phyloP scores from a whole-genome alignment of 2,113 vertebrate species.

The Dromas ardeola region DNA sequence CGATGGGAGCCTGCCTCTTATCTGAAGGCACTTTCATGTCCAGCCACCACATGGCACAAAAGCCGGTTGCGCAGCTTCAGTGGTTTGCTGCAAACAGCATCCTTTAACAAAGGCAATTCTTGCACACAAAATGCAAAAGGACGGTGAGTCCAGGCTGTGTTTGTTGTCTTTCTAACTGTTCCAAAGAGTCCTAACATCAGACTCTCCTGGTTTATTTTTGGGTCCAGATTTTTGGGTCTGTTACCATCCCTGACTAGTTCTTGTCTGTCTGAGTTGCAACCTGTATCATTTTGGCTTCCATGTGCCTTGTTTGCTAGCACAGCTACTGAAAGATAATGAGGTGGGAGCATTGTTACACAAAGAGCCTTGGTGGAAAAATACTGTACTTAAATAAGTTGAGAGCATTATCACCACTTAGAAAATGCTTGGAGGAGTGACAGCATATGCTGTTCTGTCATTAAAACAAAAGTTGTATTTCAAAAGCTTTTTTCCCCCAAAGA shows the following conservation, averaged over 20 bases:
- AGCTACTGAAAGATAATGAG: not conserved
- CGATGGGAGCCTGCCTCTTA: not conserved
- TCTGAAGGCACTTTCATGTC: not conserved
- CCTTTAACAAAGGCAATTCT: not conserved
- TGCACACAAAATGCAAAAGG: not conserved
- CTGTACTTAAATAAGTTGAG: slow-evolving; percentile 22
- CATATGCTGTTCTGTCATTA: slow-evolving; percentile 45
- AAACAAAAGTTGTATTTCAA: slow-evolving; percentile 53
- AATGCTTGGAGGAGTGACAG: slow-evolving; percentile 31
- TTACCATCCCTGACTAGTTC: not conserved
- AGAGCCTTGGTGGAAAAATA: slow-evolving; percentile 45
- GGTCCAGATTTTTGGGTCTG: not conserved
- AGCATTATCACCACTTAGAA: slow-evolving; percentile 33
- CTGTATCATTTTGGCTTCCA: not conserved
- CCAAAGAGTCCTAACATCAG: not conserved
- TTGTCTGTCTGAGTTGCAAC: not conserved
- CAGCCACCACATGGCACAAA: not conserved
- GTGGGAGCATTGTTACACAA: not conserved
- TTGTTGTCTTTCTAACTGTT: not conserved
- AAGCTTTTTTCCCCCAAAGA: not conserved
- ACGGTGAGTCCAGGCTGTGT: not conserved
- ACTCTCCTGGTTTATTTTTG: not conserved
- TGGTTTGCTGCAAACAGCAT: not conserved
- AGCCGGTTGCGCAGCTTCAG: not conserved
- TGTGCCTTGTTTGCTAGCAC: not conserved